Conservation (phyloP, 2,888 invertebrate species). For the Saturnia pavonia region DNA sequence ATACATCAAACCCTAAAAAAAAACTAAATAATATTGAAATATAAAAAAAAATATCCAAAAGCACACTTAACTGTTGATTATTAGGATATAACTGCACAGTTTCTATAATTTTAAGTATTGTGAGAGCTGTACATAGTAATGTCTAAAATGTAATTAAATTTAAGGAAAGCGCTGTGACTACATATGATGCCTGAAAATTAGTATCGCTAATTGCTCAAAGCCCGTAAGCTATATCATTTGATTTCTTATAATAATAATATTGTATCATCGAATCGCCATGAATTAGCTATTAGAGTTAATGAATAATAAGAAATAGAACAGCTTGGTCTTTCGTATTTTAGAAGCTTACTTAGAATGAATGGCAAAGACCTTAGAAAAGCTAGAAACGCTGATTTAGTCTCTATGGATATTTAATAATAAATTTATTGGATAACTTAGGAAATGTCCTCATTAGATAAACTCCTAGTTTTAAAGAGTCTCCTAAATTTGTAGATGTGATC, state of each 20-base stretch:
- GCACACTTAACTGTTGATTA: slow-evolving; percentile 68
- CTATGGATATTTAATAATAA: slow-evolving; percentile 22
- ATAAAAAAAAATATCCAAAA: slow-evolving; percentile 51
- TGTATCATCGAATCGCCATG: slow-evolving; percentile 9
- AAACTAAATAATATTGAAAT: slow-evolving; percentile 44
- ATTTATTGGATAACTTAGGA: slow-evolving; percentile 11
- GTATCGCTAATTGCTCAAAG: slow-evolving; percentile 65
- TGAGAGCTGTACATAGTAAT: slow-evolving; percentile 66
- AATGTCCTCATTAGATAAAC: slow-evolving; percentile 24
- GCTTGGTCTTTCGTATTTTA: slow-evolving; percentile 14
- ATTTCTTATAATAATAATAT: slow-evolving; percentile 25
- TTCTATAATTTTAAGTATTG: slow-evolving; percentile 52
- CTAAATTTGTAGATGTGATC: slow-evolving; percentile 32
- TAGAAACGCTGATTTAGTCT: slow-evolving; percentile 45
- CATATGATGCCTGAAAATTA: slow-evolving; percentile 54
- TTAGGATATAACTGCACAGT: slow-evolving; percentile 66
- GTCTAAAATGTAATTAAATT: slow-evolving; percentile 49
- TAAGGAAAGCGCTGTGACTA: slow-evolving; percentile 73
- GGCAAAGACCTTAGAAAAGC: slow-evolving; percentile 43
- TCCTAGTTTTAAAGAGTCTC: slow-evolving; percentile 10
- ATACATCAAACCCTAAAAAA: slow-evolving; percentile 51
- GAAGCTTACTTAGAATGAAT: slow-evolving; percentile 22
- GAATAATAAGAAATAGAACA: slow-evolving; percentile 13
- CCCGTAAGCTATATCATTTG: slow-evolving; percentile 29
- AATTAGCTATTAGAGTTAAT: slow-evolving; percentile 16